Base-by-base conservation (phyloP, 2,797 vertebrate species). In the Phoebastria nigripes region DNA sequence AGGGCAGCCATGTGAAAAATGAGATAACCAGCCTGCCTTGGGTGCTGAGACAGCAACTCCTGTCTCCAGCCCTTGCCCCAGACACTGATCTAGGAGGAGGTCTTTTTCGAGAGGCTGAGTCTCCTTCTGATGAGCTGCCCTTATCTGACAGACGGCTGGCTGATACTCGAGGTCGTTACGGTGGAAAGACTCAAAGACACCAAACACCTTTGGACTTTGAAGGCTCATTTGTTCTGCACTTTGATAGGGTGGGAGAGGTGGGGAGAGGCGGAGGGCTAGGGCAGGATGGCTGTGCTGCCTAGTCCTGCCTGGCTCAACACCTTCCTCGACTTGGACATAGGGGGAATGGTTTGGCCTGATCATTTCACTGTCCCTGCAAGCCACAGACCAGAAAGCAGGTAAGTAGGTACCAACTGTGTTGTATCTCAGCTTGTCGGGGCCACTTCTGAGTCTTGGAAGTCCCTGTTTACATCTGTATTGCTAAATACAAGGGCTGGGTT, bases 21-120 rank as follows among this genome's bases (percentile, higher is more conserved):
- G 51, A 73, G 94, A 92, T 90, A 89, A 91, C 21, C 62, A 82
- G 15, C 72, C 46, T 4, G 61, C 12, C n/a, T 11, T 18, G 26
- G 2, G 8, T 81, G 94, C 96, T 96, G 96, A 96, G 83, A 19
- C 92, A 89, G 96, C 94, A 80, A 15, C 31, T 92, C 46, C 84
- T 9, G 42, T 12, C 41, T 44, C 74, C 63, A 51, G 47, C 33
- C 61, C 63, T 47, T 35, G 77, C 20, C 51, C 71, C 87, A 49
- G 69, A 13, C 86, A 7, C 35, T 0, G n/a, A 46, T 15, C 29
- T 41, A 11, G 39, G 29, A 67, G 59, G 24, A 47, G 65, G 39
- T 12, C 52, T 77, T 16, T 39, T 25, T 15, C 5, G 3, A 35
- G 71, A 58, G 67, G 70, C 62, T 39, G 10, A 2, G 22, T 24